These are phyloP conservation scores for Euura lappo DNA, from an alignment of 1,140 invertebrate species.

Conservation along the genomic window DNA sequence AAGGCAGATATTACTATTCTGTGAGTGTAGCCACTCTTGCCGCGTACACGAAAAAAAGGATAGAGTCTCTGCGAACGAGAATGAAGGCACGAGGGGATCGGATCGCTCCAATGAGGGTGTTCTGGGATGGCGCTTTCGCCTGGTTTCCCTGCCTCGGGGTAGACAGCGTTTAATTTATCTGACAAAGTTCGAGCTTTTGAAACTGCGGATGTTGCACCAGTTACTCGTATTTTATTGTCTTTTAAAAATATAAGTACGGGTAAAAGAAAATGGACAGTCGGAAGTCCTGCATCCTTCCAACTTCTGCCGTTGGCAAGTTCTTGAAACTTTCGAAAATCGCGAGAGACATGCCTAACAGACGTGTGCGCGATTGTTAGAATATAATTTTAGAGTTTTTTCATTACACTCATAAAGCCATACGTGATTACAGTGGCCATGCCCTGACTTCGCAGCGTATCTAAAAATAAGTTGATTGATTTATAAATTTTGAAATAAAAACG, in stretches of 20 bases:
- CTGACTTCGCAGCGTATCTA: too few relatives aligned
- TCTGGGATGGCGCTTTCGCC: not conserved
- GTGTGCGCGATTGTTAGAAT: not conserved
- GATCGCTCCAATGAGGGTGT: not conserved
- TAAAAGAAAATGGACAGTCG: not conserved
- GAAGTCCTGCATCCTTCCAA: not conserved
- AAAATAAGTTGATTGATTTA: too few relatives aligned
- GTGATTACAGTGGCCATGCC: too few relatives aligned
- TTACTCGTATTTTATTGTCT: conserved; percentile 24
- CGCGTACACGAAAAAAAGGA: conserved; percentile 22
- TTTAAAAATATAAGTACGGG: conserved; percentile 15
- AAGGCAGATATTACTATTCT: conserved; percentile 28
- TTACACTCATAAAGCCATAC: too few relatives aligned
- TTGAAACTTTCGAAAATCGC: not conserved
- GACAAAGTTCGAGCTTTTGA: conserved; percentile 27
- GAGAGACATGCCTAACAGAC: not conserved
- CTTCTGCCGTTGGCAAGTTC: not conserved
- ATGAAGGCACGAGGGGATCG: conserved; percentile 9
- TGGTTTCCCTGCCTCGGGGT: not conserved
- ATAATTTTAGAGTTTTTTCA: too few relatives aligned
- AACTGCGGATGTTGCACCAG: not conserved
- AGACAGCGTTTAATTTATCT: conserved; percentile 31
- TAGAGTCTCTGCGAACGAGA: conserved; percentile 18
- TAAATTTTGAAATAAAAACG: too few relatives aligned
- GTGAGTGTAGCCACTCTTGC: conserved; percentile 20